phyloP scores from a whole-genome alignment of 2,888 invertebrate species.

The Tiliacea aurago region DNA sequence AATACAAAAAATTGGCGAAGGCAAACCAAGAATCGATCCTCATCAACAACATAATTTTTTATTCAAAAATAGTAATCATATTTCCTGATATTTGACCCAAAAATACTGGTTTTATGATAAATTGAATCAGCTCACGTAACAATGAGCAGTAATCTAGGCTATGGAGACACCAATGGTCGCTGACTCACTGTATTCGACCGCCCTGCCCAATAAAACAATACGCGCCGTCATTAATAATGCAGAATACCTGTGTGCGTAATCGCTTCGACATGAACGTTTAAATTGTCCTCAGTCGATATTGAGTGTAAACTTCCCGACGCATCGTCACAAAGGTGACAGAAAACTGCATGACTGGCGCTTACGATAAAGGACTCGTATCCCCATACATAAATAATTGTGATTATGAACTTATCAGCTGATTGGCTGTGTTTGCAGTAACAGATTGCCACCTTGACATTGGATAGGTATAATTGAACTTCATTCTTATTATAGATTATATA shows the following conservation, averaged over 20 bases:
- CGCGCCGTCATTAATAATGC: constrained; percentile 56
- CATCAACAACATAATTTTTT: neutral
- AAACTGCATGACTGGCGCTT: constrained; percentile 7
- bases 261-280: constrained; percentile 27
- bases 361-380: constrained; percentile 40
- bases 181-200: constrained; percentile 58
- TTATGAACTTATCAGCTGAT: constrained; percentile 41
- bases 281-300: constrained; percentile 18
- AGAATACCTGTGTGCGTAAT: constrained; percentile 55
- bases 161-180: constrained; percentile 42
- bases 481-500: no score
- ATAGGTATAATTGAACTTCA: neutral
- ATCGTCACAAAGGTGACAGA: neutral
- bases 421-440: constrained; percentile 12
- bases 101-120: constrained; percentile 23
- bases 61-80: neutral
- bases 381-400: constrained; percentile 34
- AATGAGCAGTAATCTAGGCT: constrained; percentile 61
- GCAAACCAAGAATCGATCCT: neutral
- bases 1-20: neutral
- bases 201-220: constrained; percentile 61
- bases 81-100: constrained; percentile 17
- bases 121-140: constrained; percentile 54
- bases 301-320: constrained; percentile 11
- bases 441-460: constrained; percentile 45